phyloP scores from a whole-genome alignment of 2,888 invertebrate genomes.

The Ormyrus rosae region DNA sequence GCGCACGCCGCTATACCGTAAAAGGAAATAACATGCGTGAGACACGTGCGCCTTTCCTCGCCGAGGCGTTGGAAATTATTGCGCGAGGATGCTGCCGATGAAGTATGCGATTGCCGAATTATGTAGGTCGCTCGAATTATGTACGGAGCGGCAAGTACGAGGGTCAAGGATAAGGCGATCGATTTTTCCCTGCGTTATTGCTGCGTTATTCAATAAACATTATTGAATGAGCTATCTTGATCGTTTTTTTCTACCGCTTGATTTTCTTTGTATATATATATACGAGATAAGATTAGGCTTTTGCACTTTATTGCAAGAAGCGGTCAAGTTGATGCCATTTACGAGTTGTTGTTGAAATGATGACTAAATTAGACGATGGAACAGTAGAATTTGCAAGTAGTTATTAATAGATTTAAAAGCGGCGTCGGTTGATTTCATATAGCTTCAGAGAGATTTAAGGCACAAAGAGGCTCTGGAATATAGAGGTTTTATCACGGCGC shows the following conservation, averaged over 20 bases:
- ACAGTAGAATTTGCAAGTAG: too few species aligned
- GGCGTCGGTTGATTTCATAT: not conserved
- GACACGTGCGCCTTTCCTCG: constrained; percentile 29
- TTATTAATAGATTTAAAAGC: constrained; percentile 36
- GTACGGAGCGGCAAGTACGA: not conserved
- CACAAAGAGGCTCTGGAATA: not conserved
- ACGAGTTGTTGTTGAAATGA: too few species aligned
- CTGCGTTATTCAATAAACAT: not conserved
- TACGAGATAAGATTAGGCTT: too few species aligned
- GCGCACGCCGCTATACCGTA: constrained; percentile 57
- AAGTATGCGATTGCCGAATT: not conserved
- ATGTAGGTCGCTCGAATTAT: not conserved
- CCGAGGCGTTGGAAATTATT: constrained; percentile 14
- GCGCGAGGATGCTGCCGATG: constrained; percentile 6
- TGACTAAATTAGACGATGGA: too few species aligned
- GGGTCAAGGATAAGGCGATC: constrained; percentile 9
- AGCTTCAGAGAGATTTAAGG: too few species aligned
- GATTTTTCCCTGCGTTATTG: not conserved
- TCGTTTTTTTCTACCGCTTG: not conserved
- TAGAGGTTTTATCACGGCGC: constrained; percentile 48
- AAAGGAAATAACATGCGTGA: constrained; percentile 64
- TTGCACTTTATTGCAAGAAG: too few species aligned
- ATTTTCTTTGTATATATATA: too few species aligned
- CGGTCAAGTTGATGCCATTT: too few species aligned
- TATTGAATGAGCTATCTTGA: not conserved